These are phyloP conservation scores for Sepiola atlantica DNA, from an alignment of 2,888 invertebrate genomes.

Conservation along the genomic window DNA sequence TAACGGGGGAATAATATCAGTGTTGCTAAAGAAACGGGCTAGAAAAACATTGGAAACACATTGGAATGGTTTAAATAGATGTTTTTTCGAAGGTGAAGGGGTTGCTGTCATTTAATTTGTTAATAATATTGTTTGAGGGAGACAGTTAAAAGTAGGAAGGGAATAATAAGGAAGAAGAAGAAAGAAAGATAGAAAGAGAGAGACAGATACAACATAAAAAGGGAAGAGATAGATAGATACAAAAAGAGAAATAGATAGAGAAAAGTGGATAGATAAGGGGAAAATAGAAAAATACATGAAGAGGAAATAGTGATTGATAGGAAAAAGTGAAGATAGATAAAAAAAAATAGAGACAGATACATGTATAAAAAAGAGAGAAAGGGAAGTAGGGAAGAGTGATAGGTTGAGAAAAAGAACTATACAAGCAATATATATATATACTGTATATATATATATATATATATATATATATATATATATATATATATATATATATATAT, in stretches of 20 bases:
- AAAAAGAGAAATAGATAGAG: background rate
- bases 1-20: background rate
- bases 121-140: background rate
- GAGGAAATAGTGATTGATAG: background rate
- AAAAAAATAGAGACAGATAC: no score
- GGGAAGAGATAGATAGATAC: background rate
- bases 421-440: no score
- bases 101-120: background rate
- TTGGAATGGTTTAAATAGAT: conserved; percentile 22
- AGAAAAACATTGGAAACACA: background rate
- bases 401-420: no score
- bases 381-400: no score
- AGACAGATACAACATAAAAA: background rate
- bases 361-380: no score
- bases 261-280: background rate
- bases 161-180: background rate
- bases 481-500: no score
- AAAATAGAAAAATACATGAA: background rate
- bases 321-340: no score
- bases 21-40: background rate
- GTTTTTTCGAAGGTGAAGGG: background rate
- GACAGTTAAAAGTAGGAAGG: background rate
- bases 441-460: no score
- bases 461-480: no score
- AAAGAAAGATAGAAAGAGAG: background rate